These are phyloP conservation scores for Balanococcus diminutus DNA, from an alignment of 2,888 invertebrate species.

Conservation along the genomic window DNA sequence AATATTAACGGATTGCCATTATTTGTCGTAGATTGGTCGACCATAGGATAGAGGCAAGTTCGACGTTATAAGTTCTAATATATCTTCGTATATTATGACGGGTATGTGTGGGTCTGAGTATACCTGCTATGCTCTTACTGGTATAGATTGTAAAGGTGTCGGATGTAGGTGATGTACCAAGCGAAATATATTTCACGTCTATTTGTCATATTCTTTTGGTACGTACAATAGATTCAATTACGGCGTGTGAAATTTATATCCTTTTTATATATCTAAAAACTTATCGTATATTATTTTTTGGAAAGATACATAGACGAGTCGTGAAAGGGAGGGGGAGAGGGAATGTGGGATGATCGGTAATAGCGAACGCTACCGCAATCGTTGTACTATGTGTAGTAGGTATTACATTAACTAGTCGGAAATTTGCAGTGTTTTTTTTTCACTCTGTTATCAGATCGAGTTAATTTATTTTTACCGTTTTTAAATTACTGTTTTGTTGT, in stretches of 20 bases:
- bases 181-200: constrained; percentile 44
- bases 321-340: not conserved
- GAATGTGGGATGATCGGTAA: not conserved
- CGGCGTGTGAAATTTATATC: constrained; percentile 40
- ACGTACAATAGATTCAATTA: constrained; percentile 48
- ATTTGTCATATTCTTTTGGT: constrained; percentile 36
- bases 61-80: not conserved
- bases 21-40: not conserved
- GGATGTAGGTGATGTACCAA: not conserved
- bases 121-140: not conserved
- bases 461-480: not conserved
- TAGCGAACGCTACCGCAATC: not conserved
- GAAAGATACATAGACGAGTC: not conserved
- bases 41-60: not conserved
- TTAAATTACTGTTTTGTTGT: not conserved
- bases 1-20: not conserved
- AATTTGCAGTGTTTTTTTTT: not conserved
- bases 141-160: not conserved
- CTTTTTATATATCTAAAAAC: constrained; percentile 20
- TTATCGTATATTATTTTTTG: not conserved
- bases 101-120: not conserved
- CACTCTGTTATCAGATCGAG: not conserved
- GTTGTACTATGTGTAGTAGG: not conserved
- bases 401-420: not conserved
- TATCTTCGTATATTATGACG: not conserved